phyloP scores from a whole-genome alignment of 2,113 vertebrate genomes.

The Megalops atlanticus region DNA sequence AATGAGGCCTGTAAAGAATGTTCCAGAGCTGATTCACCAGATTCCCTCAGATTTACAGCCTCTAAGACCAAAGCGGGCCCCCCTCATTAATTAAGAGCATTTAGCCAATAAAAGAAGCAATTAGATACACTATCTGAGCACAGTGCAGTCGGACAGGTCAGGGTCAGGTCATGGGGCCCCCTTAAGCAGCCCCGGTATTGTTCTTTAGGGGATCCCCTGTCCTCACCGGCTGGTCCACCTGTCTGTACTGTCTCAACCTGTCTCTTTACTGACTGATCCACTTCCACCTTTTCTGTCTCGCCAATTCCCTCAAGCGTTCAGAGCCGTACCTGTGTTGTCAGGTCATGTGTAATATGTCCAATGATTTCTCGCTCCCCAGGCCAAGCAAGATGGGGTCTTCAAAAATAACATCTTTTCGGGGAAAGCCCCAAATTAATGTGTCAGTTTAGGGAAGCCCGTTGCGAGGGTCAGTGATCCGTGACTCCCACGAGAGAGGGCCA shows the following conservation, averaged over 20 bases:
- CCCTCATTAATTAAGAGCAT: slow-evolving; percentile 7
- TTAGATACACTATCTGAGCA: background rate
- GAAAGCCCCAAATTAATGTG: background rate
- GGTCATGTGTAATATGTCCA: background rate
- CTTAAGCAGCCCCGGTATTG: background rate
- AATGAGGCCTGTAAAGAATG: slow-evolving; percentile 1
- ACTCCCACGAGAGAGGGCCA: background rate
- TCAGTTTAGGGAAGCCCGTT: background rate
- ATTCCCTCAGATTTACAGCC: slow-evolving; percentile 12
- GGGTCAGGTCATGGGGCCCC: background rate
- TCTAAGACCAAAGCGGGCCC: background rate
- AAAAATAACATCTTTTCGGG: background rate
- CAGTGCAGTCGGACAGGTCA: slow-evolving; percentile 8
- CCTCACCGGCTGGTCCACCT: background rate
- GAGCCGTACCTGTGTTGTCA: background rate
- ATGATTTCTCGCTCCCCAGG: background rate
- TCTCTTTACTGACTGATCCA: background rate
- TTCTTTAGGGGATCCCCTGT: background rate
- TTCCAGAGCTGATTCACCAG: slow-evolving; percentile 8
- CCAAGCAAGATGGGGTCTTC: background rate
- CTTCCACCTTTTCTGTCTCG: background rate
- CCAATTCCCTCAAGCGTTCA: background rate
- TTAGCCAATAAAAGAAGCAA: background rate
- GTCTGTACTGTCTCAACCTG: background rate
- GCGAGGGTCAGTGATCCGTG: background rate